Percentiles rank a stretch among this genome's conserved stretches.
Evolutionary conservation across 2,888 invertebrate species (phyloP).

Genomic region (Bimastos eiseni): DNA sequence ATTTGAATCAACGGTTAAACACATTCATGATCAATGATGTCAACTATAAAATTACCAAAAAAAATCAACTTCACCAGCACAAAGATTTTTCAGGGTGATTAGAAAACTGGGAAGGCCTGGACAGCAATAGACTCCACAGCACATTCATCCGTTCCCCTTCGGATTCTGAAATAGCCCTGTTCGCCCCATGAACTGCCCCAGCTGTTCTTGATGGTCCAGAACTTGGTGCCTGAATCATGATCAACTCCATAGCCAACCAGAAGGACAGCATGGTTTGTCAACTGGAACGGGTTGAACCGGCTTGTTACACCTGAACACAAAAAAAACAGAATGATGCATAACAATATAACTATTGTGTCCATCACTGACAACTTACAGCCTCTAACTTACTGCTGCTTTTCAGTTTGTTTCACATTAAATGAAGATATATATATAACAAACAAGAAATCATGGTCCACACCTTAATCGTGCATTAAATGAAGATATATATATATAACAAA

Average conservation of each 20-base stretch:
- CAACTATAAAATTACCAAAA: neutral
- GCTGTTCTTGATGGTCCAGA: constrained; percentile 63
- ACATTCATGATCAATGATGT: neutral
- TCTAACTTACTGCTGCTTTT: too few relatives aligned
- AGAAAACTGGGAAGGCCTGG: constrained; percentile 43
- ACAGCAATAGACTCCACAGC: constrained; percentile 61
- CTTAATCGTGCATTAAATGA: neutral
- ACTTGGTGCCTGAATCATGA: constrained; percentile 53
- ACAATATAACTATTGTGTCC: too few relatives aligned
- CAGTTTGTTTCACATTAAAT: too few relatives aligned
- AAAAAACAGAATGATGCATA: neutral
- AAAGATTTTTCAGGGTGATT: neutral
- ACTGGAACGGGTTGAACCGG: constrained; percentile 63
- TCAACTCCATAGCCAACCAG: constrained; percentile 65
- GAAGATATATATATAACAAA: neutral
- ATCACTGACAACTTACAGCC: too few relatives aligned
- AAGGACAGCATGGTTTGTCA: constrained; percentile 64
- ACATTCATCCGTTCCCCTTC: constrained; percentile 60
- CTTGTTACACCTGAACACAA: constrained; percentile 41
- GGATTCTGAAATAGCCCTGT: constrained; percentile 60
- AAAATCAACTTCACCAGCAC: neutral
- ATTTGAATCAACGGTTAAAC: neutral
- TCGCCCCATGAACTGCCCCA: constrained; percentile 61
- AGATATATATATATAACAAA: neutral
- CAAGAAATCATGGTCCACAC: neutral